phyloP scores from a whole-genome alignment of 1,140 invertebrate species.

The Drosophila repleta region DNA sequence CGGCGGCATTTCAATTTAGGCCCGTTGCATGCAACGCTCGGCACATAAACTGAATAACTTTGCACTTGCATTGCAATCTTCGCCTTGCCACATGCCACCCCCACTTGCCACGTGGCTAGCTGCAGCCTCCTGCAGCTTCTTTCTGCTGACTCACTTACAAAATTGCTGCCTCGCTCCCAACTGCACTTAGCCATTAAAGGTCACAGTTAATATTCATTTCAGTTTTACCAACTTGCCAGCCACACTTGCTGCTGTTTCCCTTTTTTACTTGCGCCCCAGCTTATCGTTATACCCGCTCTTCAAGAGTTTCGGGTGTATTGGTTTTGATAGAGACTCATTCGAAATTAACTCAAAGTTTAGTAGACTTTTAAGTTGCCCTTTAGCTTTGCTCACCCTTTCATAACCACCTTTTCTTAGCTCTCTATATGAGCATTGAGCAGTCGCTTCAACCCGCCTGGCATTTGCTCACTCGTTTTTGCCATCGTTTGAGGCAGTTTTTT shows the following conservation, averaged over 20 bases:
- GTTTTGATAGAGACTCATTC: neutral
- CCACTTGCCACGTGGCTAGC: slow-evolving; percentile 12
- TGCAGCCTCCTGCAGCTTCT: slow-evolving; percentile 29
- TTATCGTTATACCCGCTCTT: neutral
- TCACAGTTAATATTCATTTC: slow-evolving; percentile 82
- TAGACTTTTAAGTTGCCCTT: too few species aligned
- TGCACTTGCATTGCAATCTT: slow-evolving; percentile 34
- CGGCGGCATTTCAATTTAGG: slow-evolving; percentile 47
- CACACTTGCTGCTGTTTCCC: slow-evolving; percentile 37
- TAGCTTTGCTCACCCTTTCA: too few species aligned
- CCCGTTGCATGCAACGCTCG: slow-evolving; percentile 14
- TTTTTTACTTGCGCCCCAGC: slow-evolving; percentile 3
- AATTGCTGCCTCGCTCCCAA: slow-evolving; percentile 42
- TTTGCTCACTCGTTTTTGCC: slow-evolving; percentile 1
- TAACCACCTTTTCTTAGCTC: too few species aligned
- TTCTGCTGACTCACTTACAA: slow-evolving; percentile 48
- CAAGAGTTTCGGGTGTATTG: neutral
- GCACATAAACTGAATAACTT: slow-evolving; percentile 44
- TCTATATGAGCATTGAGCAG: too few species aligned
- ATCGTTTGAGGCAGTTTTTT: slow-evolving; percentile 31
- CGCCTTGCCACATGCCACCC: slow-evolving; percentile 5
- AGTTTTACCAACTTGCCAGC: slow-evolving; percentile 55
- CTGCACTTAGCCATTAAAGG: slow-evolving; percentile 71
- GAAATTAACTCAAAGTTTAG: too few species aligned
- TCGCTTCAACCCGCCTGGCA: too few species aligned